Percentiles rank a stretch among this genome's conserved stretches.
These are phyloP conservation scores for Dasyurus viverrinus DNA, from an alignment of 2,113 vertebrate genomes.

Conservation along the genomic window DNA sequence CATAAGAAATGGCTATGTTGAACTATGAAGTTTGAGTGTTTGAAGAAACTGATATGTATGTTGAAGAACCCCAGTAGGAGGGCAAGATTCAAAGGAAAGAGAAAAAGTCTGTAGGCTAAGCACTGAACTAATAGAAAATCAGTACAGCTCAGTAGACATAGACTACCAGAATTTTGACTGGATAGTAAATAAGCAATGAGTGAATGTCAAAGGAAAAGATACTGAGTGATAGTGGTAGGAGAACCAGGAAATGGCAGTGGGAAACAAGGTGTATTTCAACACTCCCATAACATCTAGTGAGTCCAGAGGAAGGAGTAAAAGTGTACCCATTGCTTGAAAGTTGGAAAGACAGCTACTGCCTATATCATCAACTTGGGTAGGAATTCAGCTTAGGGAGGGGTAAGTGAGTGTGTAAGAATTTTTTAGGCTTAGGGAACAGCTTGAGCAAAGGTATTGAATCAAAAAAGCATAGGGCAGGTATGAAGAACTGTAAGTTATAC, in stretches of 20 bases:
- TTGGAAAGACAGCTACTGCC: too few relatives aligned
- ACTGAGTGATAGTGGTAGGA: background rate
- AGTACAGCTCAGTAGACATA: background rate
- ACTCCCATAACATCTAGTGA: background rate
- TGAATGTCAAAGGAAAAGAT: background rate
- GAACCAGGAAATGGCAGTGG: background rate
- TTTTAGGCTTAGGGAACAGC: too few relatives aligned
- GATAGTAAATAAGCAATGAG: background rate
- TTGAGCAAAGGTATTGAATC: too few relatives aligned
- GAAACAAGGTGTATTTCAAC: background rate
- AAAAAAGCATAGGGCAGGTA: too few relatives aligned
- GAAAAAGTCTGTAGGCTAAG: background rate
- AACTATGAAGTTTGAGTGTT: background rate
- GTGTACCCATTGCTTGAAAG: background rate
- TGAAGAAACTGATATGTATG: background rate
- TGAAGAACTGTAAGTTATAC: too few relatives aligned
- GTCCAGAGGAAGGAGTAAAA: background rate
- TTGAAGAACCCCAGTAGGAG: background rate
- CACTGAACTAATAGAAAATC: background rate
- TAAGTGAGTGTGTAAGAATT: too few relatives aligned
- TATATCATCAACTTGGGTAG: too few relatives aligned
- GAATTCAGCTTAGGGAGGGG: too few relatives aligned
- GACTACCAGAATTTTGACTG: background rate
- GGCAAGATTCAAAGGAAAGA: background rate
- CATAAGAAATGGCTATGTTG: too few relatives aligned